Evolutionary conservation across 2,113 vertebrate genomes (phyloP), one percentile per base, ranked within the genome.

Genomic region (Istiophorus platypterus): DNA sequence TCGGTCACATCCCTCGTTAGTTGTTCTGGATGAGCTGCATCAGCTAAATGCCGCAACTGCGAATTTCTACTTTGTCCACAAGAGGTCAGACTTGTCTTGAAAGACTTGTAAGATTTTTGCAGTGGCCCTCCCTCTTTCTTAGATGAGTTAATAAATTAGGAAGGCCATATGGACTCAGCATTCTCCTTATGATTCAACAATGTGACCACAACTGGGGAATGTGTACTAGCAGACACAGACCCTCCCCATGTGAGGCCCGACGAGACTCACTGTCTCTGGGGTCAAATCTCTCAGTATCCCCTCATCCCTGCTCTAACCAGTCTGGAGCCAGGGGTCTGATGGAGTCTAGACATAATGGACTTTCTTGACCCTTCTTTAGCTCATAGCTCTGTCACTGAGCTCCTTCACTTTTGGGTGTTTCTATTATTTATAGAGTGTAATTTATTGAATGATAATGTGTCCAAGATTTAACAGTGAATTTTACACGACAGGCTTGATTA

Each of bases 191-290:
- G 39, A 84, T 71, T 76, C 78, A 86, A 42, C 11, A 49, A 86
- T 76, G 75, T 72, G 65, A 86, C 76, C 82, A 87, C 84, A 88
- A 66, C 45, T 82, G 72, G 77, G 80, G 82, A 90, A 89, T 89
- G 88, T 84, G 72, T 78, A 45, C 76, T 39, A 73, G 73, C 63
- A 81, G 88, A 84, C 89, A 78, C 67, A 74, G 61, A 74, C 62
- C 79, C 86, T 91, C 70, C 80, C 82, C 72, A 83, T 89, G 63
- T 77, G 82, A 87, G 84, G 85, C 89, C 88, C 88, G 84, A 45
- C 62, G 83, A 92, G 91, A 93, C 91, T 92, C 72, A 0, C 76
- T 88, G 92, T 93, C 93, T 90, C 90, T 86, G 72, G 90, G 87
- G 90, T 88, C 90, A 90, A 83, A 90, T 92, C 90, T 88, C 87